A percentile compares a stretch with the other conserved stretches of the same genome.
Conservation (phyloP, 2,888 invertebrate genomes). For the Chalcosyrphus nemorum region DNA sequence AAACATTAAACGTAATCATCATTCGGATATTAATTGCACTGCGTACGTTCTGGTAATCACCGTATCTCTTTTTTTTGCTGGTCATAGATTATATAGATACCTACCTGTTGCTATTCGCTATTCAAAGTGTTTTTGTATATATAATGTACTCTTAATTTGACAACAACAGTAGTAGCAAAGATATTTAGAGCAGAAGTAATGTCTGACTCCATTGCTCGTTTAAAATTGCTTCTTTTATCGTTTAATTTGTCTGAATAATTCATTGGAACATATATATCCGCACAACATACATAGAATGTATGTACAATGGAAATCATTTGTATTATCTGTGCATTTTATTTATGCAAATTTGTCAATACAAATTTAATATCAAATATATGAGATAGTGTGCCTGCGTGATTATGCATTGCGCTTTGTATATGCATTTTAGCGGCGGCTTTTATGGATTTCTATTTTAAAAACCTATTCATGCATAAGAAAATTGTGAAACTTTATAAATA, state of each 20-base stretch:
- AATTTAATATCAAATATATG: background rate
- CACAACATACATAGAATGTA: no score
- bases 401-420: background rate
- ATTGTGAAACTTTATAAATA: conserved; percentile 1
- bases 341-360: background rate
- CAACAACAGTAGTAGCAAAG: background rate
- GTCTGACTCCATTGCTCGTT: background rate
- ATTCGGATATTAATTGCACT: conserved; percentile 12
- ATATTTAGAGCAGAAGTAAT: conserved; percentile 36
- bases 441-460: background rate
- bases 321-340: background rate
- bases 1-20: background rate
- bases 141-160: background rate
- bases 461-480: background rate
- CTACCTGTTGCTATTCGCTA: conserved; percentile 41
- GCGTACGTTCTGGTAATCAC: conserved; percentile 8
- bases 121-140: background rate
- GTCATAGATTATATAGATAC: background rate
- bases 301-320: no score
- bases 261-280: background rate
- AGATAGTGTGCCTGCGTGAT: no score
- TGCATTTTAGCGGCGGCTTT: background rate
- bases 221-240: background rate
- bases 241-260: background rate
- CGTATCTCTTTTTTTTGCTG: background rate